Percentiles rank a stretch among this genome's conserved stretches.
These are phyloP conservation scores for Heterochromis multidens DNA, from an alignment of 2,113 vertebrate species.

Conservation along the genomic window DNA sequence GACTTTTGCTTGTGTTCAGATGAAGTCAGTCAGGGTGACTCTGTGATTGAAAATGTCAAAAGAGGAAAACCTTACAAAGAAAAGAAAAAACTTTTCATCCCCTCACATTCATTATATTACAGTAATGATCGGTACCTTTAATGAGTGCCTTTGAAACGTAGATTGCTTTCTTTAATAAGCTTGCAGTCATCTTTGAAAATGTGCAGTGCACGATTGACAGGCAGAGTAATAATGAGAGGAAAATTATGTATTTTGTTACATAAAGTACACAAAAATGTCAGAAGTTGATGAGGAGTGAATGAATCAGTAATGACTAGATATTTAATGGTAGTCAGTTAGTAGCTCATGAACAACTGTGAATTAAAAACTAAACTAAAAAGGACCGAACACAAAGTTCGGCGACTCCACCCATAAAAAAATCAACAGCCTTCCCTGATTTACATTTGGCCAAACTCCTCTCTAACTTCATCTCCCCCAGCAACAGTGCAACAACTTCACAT, in stretches of 20 bases:
- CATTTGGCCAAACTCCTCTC: background rate
- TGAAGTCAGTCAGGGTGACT: background rate
- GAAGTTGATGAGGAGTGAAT: background rate
- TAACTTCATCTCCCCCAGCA: background rate
- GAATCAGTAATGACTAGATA: background rate
- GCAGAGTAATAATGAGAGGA: background rate
- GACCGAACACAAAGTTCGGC: background rate
- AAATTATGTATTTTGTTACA: background rate
- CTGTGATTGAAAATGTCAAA: background rate
- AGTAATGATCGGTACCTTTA: background rate
- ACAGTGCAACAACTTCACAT: background rate
- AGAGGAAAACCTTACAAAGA: background rate
- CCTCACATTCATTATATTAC: background rate
- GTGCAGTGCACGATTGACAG: background rate
- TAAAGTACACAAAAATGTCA: background rate
- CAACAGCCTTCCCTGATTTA: background rate
- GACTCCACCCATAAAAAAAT: background rate
- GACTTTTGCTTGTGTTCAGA: background rate
- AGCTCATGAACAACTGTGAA: background rate
- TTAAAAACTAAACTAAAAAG: background rate
- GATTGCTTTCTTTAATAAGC: background rate
- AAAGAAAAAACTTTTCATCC: background rate
- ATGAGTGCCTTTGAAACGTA: background rate
- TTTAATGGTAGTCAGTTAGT: background rate
- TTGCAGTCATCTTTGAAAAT: background rate